Conservation (phyloP, 2,888 invertebrate genomes). For the Tipula vernalis region DNA sequence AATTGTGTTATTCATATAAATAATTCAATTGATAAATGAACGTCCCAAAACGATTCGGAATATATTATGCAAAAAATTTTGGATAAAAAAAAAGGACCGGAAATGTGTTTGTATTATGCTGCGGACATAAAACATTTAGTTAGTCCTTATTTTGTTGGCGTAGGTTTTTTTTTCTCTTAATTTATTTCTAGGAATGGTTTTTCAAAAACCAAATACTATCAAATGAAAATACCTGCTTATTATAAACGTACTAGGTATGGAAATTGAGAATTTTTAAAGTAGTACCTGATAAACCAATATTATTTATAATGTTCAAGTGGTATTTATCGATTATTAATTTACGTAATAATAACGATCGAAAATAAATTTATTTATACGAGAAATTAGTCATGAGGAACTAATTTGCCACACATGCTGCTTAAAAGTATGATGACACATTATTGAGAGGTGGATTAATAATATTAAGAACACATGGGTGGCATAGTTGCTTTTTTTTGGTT, state of each 20-base stretch:
- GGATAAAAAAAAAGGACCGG: background rate
- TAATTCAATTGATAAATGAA: background rate
- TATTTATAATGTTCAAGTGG: background rate
- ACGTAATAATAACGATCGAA: background rate
- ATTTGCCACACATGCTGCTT: background rate
- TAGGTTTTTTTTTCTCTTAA: background rate
- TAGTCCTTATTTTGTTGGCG: background rate
- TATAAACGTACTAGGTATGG: too few species aligned
- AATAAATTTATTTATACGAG: background rate
- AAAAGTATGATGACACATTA: background rate
- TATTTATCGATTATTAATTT: background rate
- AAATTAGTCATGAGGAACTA: background rate
- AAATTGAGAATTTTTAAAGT: too few species aligned
- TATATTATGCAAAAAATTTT: background rate
- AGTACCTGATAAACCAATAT: too few species aligned
- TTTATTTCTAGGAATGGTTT: background rate
- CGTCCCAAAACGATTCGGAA: background rate
- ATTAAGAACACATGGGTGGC: background rate
- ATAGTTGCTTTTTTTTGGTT: too few species aligned
- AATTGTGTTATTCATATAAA: background rate
- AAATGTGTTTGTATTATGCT: background rate
- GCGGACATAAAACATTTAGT: background rate
- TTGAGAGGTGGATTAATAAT: background rate
- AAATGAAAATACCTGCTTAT: too few species aligned
- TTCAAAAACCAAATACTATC: too few species aligned